Base-by-base conservation (phyloP, 2,797 vertebrate genomes). In the Parauchenoglanis ngamensis region DNA sequence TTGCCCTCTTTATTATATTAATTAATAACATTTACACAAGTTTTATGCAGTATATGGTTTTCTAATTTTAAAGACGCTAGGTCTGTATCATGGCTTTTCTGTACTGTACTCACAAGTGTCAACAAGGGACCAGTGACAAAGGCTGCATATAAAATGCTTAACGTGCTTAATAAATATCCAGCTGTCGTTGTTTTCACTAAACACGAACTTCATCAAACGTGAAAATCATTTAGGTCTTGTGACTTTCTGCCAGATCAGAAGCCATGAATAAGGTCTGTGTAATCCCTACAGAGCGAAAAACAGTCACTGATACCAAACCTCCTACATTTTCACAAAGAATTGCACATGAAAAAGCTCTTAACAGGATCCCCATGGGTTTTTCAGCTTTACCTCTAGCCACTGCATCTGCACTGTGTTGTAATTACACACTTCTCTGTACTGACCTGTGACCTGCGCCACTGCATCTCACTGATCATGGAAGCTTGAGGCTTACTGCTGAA, bases 41-140 rank as follows among this genome's bases (percentile, higher is more conserved):
- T 35, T 40, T 6, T 19, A 19, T 8, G 5, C 17, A 70, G 35
- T 49, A 10, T 7, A 40, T 21, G 6, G 19, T 70, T 40, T 70
- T 70, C 7, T 70, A 2, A 46, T 73, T 35, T 25, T 73, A 3
- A 75, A 75, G 11, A 49, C 72, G 10, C 35, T 28, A 68, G 46
- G 46, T 10, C 46, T 49, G 6, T 8, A 10, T 44, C 19, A 23
- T 23, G 35, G 31, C 7, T 73, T 73, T 35, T 73, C 15, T 10
- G 5, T 21, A 75, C 23, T n/a, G 46, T n/a, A n/a, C 44, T 15
- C 12, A 70, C 6, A 19, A 40, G 68, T 72, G 68, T 44, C 31
- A 75, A n/a, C 11, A 44, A 75, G 44, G 72, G n/a, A 75, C 46
- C 72, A 75, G 8, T 70, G 70, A 46, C 40, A 73, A 73, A 73